Evolutionary conservation across 2,113 vertebrate genomes (phyloP).

Genomic region (Xiphophorus hellerii): DNA sequence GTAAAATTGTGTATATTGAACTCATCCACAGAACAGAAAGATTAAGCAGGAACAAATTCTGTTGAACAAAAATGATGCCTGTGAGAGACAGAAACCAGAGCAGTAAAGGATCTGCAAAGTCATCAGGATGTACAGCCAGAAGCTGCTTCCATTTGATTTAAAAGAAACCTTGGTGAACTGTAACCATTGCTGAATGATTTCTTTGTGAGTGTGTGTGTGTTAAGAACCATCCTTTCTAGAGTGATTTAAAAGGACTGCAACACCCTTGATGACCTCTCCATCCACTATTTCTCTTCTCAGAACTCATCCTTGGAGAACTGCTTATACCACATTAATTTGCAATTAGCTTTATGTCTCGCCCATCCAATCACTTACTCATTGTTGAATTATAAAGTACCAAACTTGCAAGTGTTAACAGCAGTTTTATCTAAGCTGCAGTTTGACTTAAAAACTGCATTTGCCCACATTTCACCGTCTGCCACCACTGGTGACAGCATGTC

Average conservation of each 20-base stretch:
- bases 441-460: conserved; percentile 41
- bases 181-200: conserved; percentile 29
- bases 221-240: conserved; percentile 27
- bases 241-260: conserved; percentile 22
- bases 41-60: conserved; percentile 16
- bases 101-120: conserved; percentile 26
- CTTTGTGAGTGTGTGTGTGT: conserved; percentile 7
- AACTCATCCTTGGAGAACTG: conserved; percentile 7
- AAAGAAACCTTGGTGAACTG: conserved; percentile 50
- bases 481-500: conserved; percentile 51
- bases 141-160: conserved; percentile 51
- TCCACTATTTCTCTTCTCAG: conserved; percentile 14
- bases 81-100: conserved; percentile 33
- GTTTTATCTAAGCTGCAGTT: conserved; percentile 20
- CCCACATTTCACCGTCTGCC: conserved; percentile 44
- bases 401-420: not conserved
- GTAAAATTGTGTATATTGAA: conserved; percentile 9
- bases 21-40: not conserved
- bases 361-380: not conserved
- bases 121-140: conserved; percentile 47
- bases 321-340: not conserved
- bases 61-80: conserved; percentile 24
- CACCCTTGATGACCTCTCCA: conserved; percentile 15
- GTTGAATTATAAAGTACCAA: not conserved
- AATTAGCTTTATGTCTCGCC: not conserved